Evolutionary conservation across 2,113 vertebrate genomes (phyloP).

Genomic region (Gobiocypris rarus): DNA sequence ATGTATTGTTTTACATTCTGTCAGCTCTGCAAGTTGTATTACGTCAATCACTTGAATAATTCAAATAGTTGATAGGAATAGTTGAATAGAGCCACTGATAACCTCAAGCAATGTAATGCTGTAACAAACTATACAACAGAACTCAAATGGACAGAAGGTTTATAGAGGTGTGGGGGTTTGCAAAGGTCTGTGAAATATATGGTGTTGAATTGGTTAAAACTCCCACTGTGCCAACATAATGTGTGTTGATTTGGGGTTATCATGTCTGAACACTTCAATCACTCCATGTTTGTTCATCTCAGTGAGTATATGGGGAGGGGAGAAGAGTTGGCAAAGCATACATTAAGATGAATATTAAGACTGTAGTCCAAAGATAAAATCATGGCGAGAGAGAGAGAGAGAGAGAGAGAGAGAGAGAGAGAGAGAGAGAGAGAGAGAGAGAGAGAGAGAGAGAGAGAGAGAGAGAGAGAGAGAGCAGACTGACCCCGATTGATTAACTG

Average conservation of each 20-base stretch:
- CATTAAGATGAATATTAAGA: neutral
- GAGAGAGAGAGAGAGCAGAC: neutral
- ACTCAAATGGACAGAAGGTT: neutral
- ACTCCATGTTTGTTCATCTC: slow-evolving; percentile 19
- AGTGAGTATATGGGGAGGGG: neutral
- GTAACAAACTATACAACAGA: slow-evolving; percentile 18
- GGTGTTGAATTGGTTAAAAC: neutral
- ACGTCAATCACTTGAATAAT: neutral
- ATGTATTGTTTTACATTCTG: neutral
- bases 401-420: neutral
- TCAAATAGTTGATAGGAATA: too few species aligned
- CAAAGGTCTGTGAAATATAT: slow-evolving; percentile 6
- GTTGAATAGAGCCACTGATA: neutral
- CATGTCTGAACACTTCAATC: slow-evolving; percentile 33
- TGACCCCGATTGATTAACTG: neutral
- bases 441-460: too few species aligned
- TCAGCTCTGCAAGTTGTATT: neutral
- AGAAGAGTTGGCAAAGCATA: neutral
- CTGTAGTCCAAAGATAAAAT: neutral
- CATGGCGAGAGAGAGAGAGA: neutral
- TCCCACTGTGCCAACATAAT: slow-evolving; percentile 13
- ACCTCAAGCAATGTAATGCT: neutral
- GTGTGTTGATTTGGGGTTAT: slow-evolving; percentile 27
- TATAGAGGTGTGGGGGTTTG: neutral
- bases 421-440: too few species aligned